Evolutionary conservation across 2,888 invertebrate species (phyloP), one percentile per base, ranked within the genome.

Genomic region (Tanytarsus gracilentus): DNA sequence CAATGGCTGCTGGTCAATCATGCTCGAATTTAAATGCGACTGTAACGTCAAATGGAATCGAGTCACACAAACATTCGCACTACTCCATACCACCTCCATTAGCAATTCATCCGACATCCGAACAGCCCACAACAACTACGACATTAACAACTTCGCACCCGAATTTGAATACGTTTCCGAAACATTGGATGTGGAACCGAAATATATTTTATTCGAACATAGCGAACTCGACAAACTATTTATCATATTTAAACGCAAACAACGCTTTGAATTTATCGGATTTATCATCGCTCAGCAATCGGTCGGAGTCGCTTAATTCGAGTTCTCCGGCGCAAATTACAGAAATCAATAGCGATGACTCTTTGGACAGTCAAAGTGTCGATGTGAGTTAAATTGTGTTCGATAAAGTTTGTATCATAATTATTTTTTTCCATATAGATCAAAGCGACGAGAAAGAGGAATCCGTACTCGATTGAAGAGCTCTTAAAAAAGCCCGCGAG

Each of bases 401-500:
- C 18, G 29, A 30, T 30, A 70, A 27, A 79, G 79, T 64, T 23
- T 9, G 23, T 44, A 3, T 40, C 1, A 21, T 40, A 2, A 40
- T 1, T 4, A 40, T 1, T 29, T 5, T 50, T 29, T 50, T 26
- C 27, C 11, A 25, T 11, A 23, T 30, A 58, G 58, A n/a, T 48
- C 1, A 48, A 58, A 30, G n/a, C 29, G 9, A 23, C 23, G 25
- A 27, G 78, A 66, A 85, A 88, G 70, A 81, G 85, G 63, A 90
- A 88, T 69, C 89, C 90, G 0, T 92, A 91, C 69, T 90, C 90
- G 1, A 92, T 92, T 68, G 91, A 90, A 66, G 91, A 91, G 68
- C 71, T 91, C 7, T 69, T 91, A 26, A 91, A 90, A 69, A 88
- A 88, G 66, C 88, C 88, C 0, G 84, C n/a, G n/a, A n/a, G n/a